These are phyloP conservation scores for Pogonophryne albipinna DNA, from an alignment of 2,797 vertebrate species.

Conservation along the genomic window DNA sequence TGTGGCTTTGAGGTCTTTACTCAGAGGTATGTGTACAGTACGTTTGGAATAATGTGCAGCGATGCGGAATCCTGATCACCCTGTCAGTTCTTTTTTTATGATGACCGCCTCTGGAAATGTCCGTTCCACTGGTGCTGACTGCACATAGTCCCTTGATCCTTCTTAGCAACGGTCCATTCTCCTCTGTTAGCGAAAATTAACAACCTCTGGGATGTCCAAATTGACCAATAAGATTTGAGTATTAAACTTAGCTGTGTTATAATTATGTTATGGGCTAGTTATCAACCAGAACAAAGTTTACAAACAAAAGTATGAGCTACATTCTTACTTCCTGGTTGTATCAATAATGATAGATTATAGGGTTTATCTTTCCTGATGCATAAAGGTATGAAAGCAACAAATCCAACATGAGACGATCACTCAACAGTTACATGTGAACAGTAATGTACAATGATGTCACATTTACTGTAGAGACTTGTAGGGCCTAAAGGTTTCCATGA, in stretches of 20 bases:
- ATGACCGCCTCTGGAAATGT: too few relatives aligned
- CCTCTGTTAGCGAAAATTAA: too few relatives aligned
- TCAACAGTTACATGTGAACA: background rate
- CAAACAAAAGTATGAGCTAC: background rate
- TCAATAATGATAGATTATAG: background rate
- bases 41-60: too few relatives aligned
- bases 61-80: too few relatives aligned
- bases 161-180: too few relatives aligned
- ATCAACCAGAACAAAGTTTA: background rate
- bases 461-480: background rate
- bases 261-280: background rate
- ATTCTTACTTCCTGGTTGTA: background rate
- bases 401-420: slow-evolving; percentile 6
- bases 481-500: slow-evolving; percentile 6
- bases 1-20: slow-evolving; percentile 9
- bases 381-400: slow-evolving; percentile 4
- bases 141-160: too few relatives aligned
- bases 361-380: slow-evolving; percentile 7
- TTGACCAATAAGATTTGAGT: too few relatives aligned
- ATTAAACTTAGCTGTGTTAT: too few relatives aligned
- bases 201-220: too few relatives aligned
- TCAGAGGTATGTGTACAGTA: background rate
- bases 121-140: too few relatives aligned
- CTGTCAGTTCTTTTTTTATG: too few relatives aligned
- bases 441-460: slow-evolving; percentile 19